These are phyloP conservation scores for Cotesia vestalis DNA, from an alignment of 1,140 invertebrate genomes.

Conservation along the genomic window DNA sequence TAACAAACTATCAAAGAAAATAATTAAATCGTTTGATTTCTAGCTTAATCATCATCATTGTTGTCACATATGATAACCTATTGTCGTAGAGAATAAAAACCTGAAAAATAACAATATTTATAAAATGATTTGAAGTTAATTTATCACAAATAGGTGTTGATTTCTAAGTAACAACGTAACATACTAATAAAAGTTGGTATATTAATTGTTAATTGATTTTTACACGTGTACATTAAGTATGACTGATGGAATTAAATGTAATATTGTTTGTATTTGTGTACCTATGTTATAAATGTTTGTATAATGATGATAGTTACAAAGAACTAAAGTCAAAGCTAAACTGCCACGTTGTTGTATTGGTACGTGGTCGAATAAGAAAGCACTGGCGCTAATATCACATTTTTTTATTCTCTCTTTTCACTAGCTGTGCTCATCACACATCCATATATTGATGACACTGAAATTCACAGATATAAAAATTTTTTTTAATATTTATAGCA, in stretches of 20 bases:
- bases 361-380: slow-evolving; percentile 35
- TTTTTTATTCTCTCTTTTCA: slow-evolving; percentile 9
- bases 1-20: not conserved
- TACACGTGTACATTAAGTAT: no score
- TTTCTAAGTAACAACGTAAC: no score
- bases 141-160: no score
- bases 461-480: no score
- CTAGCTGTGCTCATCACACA: not conserved
- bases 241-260: no score
- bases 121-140: not conserved
- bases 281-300: not conserved
- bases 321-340: not conserved
- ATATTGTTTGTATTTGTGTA: not conserved
- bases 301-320: no score
- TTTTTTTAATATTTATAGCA: no score
- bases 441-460: no score
- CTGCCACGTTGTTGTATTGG: slow-evolving; percentile 32
- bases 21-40: slow-evolving; percentile 19
- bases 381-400: slow-evolving; percentile 28
- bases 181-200: not conserved
- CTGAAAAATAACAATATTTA: slow-evolving; percentile 6
- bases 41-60: slow-evolving; percentile 22
- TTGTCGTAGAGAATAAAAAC: not conserved
- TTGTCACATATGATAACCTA: slow-evolving; percentile 22
- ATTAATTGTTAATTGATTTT: not conserved